phyloP scores from a whole-genome alignment of 2,797 vertebrate species.

The Alectoris magna region DNA sequence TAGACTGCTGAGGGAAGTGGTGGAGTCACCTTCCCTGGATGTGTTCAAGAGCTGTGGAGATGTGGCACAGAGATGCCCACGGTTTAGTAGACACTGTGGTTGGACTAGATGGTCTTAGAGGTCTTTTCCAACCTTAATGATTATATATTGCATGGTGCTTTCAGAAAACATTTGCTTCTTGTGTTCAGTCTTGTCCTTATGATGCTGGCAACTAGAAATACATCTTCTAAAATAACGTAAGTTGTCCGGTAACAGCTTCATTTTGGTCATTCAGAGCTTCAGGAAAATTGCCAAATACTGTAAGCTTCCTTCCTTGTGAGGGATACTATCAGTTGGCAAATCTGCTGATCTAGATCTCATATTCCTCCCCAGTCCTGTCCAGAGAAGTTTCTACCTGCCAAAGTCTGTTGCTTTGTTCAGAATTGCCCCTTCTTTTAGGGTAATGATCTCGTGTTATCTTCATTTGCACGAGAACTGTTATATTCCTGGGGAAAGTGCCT shows the following conservation, averaged over 20 bases:
- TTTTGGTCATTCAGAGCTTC: not conserved
- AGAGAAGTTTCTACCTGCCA: not conserved
- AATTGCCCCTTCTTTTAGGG: not conserved
- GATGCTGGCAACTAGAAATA: not conserved
- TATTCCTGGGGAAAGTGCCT: not conserved
- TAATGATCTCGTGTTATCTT: not conserved
- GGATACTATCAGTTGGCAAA: not conserved
- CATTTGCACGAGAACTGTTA: not conserved
- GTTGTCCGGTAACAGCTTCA: not conserved
- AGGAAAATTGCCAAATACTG: not conserved
- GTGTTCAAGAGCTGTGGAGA: too few species aligned
- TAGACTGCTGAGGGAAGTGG: too few species aligned
- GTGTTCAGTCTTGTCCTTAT: not conserved
- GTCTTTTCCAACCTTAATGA: too few species aligned
- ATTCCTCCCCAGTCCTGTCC: accelerated
- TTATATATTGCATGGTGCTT: not conserved
- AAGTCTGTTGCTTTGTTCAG: not conserved
- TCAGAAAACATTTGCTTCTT: accelerated
- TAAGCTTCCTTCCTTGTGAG: not conserved
- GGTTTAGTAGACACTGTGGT: too few species aligned
- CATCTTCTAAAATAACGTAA: not conserved
- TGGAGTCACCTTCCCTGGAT: too few species aligned
- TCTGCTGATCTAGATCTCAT: not conserved
- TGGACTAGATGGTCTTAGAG: too few species aligned
- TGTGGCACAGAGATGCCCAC: too few species aligned